Evolutionary conservation across 2,797 vertebrate species (phyloP).

Genomic region (Melanogrammus aeglefinus): DNA sequence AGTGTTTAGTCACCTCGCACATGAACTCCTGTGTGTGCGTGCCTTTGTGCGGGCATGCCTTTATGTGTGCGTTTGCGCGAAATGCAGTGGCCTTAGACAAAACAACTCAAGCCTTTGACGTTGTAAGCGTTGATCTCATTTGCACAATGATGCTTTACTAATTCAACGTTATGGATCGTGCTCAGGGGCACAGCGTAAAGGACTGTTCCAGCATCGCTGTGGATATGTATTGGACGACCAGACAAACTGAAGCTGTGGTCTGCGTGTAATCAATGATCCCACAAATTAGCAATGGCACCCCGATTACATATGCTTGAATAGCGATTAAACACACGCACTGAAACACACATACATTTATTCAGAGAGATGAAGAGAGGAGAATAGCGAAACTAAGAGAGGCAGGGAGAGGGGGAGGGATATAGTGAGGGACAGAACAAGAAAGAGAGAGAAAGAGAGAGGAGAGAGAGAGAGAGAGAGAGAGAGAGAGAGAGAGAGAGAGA

Average conservation of each 20-base stretch:
- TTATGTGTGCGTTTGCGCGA: background rate
- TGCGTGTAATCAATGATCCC: background rate
- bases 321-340: background rate
- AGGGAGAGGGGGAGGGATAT: background rate
- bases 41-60: background rate
- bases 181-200: no score
- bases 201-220: no score
- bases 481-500: slow-evolving; percentile 32
- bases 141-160: no score
- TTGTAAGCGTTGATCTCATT: no score
- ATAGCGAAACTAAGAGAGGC: background rate
- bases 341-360: slow-evolving; percentile 5
- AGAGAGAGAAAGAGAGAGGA: background rate
- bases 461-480: background rate
- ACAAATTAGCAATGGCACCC: background rate
- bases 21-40: background rate
- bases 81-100: background rate
- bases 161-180: no score
- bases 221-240: no score
- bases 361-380: slow-evolving; percentile 22
- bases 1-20: no score
- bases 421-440: slow-evolving; percentile 19
- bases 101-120: no score
- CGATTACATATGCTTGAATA: background rate
- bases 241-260: background rate